A percentile compares a stretch with the other conserved stretches of the same genome.
Conservation (phyloP, 92 coral and sea anemone species). For the Bergia puertoricense region DNA sequence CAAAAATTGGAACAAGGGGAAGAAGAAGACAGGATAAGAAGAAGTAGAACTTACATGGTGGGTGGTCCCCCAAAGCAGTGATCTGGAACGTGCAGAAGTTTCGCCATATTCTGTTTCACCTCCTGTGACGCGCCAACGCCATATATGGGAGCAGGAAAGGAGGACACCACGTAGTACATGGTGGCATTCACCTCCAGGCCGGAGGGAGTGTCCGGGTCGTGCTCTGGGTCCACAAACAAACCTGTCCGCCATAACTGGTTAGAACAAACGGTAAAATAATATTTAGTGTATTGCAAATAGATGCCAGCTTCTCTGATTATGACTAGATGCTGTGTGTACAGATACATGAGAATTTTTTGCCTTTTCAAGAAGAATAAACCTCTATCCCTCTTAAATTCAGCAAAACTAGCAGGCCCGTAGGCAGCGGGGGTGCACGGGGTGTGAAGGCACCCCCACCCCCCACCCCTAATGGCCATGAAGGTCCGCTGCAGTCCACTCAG, state of each 20-base stretch:
- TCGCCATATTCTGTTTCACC: slow-evolving; percentile 59
- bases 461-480: background rate
- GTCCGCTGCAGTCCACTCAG: no score
- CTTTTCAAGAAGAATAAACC: no score
- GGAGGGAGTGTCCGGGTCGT: slow-evolving; percentile 96
- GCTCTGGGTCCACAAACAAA: slow-evolving; percentile 81
- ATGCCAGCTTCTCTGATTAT: background rate
- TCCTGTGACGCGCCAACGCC: slow-evolving; percentile 53
- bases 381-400: no score
- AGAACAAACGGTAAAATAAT: background rate
- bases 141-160: slow-evolving; percentile 71
- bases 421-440: background rate
- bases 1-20: background rate
- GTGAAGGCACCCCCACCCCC: background rate
- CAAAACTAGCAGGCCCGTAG: no score
- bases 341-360: no score
- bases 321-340: background rate
- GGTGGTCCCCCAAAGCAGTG: slow-evolving; percentile 98
- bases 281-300: background rate
- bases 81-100: slow-evolving; percentile 86
- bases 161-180: slow-evolving; percentile 85
- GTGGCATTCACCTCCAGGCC: slow-evolving; percentile 94
- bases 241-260: slow-evolving; percentile 88
- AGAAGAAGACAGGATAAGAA: background rate
- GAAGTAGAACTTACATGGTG: slow-evolving; percentile 78